Conservation (phyloP, 2,888 invertebrate genomes). For the Acholoe squamosa region DNA sequence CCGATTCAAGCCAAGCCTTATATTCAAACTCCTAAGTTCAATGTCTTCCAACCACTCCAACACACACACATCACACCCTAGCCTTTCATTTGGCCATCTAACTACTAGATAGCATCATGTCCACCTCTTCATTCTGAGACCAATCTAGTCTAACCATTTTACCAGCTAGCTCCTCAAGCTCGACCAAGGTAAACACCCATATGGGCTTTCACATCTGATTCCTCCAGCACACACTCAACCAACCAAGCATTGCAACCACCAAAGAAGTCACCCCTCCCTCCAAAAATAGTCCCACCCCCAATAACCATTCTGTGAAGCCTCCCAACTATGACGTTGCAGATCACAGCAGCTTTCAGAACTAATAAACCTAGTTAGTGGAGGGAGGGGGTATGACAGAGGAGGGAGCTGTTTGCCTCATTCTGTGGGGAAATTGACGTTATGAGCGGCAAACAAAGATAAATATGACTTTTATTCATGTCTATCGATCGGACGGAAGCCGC, state of each 20-base stretch:
- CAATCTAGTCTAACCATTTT: too few relatives aligned
- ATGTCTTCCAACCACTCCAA: too few relatives aligned
- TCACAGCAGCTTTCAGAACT: constrained; percentile 31
- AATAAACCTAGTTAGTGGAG: constrained; percentile 33
- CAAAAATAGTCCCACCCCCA: not conserved
- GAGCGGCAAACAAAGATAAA: constrained; percentile 44
- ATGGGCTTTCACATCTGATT: too few relatives aligned
- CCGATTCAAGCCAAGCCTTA: not conserved
- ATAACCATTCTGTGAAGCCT: not conserved
- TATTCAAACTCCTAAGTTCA: too few relatives aligned
- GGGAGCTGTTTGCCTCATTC: constrained; percentile 9
- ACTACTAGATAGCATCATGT: too few relatives aligned
- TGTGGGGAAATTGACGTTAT: constrained; percentile 22
- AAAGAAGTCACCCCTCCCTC: not conserved
- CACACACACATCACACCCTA: too few relatives aligned
- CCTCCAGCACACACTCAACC: too few relatives aligned
- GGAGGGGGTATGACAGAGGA: not conserved
- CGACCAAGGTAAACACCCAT: too few relatives aligned
- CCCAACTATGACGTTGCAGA: not conserved
- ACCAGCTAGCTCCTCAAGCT: too few relatives aligned
- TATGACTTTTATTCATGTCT: constrained; percentile 41
- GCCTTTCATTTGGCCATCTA: too few relatives aligned
- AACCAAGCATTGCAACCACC: too few relatives aligned
- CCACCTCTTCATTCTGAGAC: too few relatives aligned
- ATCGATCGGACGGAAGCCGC: not conserved